These are phyloP conservation scores for Theonella swinhoei DNA, from an alignment of 37 sponge, comb jelly and placozoan species.

Conservation along the genomic window DNA sequence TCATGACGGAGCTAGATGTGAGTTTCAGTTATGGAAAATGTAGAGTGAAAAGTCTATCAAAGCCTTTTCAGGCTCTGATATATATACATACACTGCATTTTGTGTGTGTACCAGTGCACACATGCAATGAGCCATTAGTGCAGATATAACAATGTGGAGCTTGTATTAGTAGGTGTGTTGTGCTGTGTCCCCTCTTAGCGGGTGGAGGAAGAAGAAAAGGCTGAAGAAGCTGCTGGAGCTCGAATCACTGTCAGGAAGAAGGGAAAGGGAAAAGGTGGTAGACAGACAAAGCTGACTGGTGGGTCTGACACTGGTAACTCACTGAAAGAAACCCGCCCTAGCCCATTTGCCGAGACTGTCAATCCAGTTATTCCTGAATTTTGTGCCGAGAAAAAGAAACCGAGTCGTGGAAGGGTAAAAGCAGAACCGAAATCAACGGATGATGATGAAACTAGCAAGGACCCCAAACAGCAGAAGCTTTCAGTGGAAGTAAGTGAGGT, in stretches of 20 bases:
- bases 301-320: not conserved
- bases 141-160: too few species aligned
- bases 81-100: too few species aligned
- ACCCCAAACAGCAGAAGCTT: not conserved
- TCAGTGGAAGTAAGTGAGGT: not conserved
- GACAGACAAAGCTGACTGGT: conserved; percentile 67
- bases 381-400: conserved; percentile 46
- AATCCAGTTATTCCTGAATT: conserved; percentile 70
- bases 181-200: too few species aligned
- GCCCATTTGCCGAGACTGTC: conserved; percentile 67
- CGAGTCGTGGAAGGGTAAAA: not conserved
- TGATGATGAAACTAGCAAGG: conserved; percentile 9
- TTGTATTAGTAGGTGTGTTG: too few species aligned
- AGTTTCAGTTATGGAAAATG: conserved; percentile 4
- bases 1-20: conserved; percentile 77
- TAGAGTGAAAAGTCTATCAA: too few species aligned
- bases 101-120: too few species aligned
- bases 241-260: conserved; percentile 38
- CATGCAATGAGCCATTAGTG: too few species aligned
- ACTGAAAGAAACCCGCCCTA: conserved; percentile 55
- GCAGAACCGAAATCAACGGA: not conserved
- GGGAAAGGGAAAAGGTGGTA: conserved; percentile 32
- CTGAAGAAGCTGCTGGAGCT: conserved; percentile 44
- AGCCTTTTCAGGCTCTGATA: too few species aligned
- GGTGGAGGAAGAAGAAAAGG: conserved; percentile 56